Evolutionary conservation across 2,113 vertebrate genomes (phyloP).

Genomic region (Echinops telfairi): DNA sequence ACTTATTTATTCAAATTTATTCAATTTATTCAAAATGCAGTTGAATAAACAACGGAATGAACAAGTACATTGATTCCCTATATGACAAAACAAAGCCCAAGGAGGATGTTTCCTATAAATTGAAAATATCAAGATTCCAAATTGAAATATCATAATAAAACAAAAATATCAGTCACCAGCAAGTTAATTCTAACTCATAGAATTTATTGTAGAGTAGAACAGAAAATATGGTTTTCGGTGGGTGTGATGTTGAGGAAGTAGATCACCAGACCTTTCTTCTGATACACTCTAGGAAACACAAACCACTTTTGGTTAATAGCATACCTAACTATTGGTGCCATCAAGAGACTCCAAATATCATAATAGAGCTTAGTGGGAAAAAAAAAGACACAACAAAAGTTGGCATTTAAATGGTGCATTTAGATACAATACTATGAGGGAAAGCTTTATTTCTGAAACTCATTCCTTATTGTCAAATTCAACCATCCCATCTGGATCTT

Average conservation of each 20-base stretch:
- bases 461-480: neutral
- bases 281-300: too few species aligned
- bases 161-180: neutral
- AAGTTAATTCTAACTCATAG: neutral
- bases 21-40: neutral
- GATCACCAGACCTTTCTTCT: neutral
- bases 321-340: neutral
- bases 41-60: neutral
- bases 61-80: neutral
- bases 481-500: constrained; percentile 46
- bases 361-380: constrained; percentile 12
- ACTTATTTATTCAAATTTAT: too few species aligned
- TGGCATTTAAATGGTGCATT: neutral
- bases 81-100: neutral
- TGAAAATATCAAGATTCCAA: neutral
- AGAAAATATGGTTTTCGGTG: neutral
- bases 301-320: too few species aligned
- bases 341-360: neutral
- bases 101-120: neutral
- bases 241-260: neutral
- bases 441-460: neutral
- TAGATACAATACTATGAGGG: neutral
- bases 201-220: neutral
- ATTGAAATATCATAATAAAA: neutral
- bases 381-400: neutral